These are phyloP conservation scores for Phymatocera aterrima DNA, from an alignment of 2,888 invertebrate genomes.

Conservation along the genomic window DNA sequence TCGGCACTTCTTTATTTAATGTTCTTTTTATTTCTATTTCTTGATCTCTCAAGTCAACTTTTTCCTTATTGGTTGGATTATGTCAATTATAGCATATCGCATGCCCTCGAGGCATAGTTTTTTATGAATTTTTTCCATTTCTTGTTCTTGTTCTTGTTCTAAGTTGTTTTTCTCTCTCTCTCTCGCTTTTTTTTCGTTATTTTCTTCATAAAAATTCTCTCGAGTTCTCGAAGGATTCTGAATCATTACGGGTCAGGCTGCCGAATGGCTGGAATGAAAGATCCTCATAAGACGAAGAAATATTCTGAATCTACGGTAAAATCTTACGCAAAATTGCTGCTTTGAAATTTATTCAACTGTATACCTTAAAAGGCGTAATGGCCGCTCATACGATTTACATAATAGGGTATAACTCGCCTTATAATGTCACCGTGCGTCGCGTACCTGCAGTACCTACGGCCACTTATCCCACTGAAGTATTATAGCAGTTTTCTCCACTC, in stretches of 20 bases:
- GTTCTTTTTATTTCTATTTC: too few relatives aligned
- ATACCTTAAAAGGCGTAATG: constrained; percentile 42
- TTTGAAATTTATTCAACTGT: constrained; percentile 35
- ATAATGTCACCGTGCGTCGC: not conserved
- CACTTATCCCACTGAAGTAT: too few relatives aligned
- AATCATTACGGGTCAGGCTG: too few relatives aligned
- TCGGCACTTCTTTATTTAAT: not conserved
- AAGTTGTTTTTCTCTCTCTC: not conserved
- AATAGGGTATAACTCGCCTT: constrained; percentile 46
- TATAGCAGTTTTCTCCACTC: not conserved
- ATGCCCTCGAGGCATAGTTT: not conserved
- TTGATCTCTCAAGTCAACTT: not conserved
- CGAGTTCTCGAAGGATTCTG: too few relatives aligned
- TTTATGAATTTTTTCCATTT: constrained; percentile 22
- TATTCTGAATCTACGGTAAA: not conserved
- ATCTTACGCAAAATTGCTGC: constrained; percentile 41
- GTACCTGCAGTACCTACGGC: not conserved
- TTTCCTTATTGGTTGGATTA: not conserved
- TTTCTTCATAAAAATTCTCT: not conserved
- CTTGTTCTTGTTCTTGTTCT: too few relatives aligned
- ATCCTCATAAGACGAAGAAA: too few relatives aligned
- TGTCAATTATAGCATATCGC: not conserved
- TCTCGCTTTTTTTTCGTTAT: not conserved
- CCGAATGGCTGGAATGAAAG: too few relatives aligned
- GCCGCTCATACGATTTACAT: constrained; percentile 44